Conservation (phyloP, 2,113 vertebrate species). For the Pitta sordida region DNA sequence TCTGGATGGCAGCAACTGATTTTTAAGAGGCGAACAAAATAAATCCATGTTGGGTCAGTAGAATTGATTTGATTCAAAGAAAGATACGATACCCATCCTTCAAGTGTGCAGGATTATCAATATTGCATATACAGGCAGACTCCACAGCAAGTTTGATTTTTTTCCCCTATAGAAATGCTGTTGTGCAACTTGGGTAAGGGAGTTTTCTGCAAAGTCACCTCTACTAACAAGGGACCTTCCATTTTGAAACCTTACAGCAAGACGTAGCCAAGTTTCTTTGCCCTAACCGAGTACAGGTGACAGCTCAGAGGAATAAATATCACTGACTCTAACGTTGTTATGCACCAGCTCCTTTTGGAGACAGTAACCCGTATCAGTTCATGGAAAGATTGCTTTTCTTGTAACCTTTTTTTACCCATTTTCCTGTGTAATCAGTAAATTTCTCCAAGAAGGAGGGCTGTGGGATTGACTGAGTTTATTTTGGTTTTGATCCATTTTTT, state of each 20-base stretch:
- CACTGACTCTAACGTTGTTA: neutral
- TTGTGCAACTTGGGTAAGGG: neutral
- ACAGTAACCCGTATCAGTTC: neutral
- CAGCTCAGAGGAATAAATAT: neutral
- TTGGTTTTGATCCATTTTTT: neutral
- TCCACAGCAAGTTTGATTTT: neutral
- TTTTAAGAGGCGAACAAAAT: neutral
- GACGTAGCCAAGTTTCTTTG: neutral
- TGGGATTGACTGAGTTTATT: neutral
- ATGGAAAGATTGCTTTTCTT: neutral
- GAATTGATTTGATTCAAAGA: neutral
- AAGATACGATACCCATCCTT: neutral
- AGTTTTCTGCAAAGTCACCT: neutral
- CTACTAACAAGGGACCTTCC: neutral
- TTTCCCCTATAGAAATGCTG: neutral
- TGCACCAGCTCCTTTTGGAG: neutral
- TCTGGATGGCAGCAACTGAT: neutral
- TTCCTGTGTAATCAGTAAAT: neutral
- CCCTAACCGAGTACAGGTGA: neutral
- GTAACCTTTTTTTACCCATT: neutral
- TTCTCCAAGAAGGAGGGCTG: neutral
- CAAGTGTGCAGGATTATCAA: neutral
- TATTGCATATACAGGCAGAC: neutral
- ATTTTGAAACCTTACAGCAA: neutral
- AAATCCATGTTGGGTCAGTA: neutral